Percentiles rank a stretch among this genome's conserved stretches.
Evolutionary conservation across 2,888 invertebrate species (phyloP).

Genomic region (Conistra vaccinii): DNA sequence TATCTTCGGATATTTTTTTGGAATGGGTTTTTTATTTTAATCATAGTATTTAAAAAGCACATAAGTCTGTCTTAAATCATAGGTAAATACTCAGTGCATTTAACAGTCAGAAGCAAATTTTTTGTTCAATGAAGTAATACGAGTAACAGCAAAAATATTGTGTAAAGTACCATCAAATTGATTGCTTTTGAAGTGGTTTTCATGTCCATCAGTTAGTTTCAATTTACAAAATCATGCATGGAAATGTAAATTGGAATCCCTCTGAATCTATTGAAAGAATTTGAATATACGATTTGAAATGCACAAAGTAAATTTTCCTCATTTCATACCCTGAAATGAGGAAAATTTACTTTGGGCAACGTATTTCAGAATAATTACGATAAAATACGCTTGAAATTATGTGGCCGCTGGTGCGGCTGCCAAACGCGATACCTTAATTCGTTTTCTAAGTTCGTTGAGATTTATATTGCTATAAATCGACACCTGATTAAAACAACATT

Average conservation of each 20-base stretch:
- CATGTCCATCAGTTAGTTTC: not conserved
- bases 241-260: not conserved
- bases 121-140: not conserved
- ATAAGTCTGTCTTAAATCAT: not conserved
- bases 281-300: slow-evolving; percentile 15
- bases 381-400: slow-evolving; percentile 3
- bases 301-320: not conserved
- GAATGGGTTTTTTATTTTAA: not conserved
- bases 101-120: not conserved
- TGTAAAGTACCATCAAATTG: not conserved
- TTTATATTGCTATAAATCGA: not conserved
- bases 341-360: no score
- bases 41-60: not conserved
- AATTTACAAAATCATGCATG: not conserved
- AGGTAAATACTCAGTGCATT: not conserved
- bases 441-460: not conserved
- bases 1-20: slow-evolving; percentile 22
- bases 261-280: slow-evolving; percentile 10
- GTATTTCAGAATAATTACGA: slow-evolving; percentile 18
- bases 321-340: no score
- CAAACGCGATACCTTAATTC: not conserved
- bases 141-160: not conserved
- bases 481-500: no score
- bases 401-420: not conserved
- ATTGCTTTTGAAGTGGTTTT: not conserved